Evolutionary conservation across 2,113 vertebrate genomes (phyloP).

Genomic region (Carassius carassius): DNA sequence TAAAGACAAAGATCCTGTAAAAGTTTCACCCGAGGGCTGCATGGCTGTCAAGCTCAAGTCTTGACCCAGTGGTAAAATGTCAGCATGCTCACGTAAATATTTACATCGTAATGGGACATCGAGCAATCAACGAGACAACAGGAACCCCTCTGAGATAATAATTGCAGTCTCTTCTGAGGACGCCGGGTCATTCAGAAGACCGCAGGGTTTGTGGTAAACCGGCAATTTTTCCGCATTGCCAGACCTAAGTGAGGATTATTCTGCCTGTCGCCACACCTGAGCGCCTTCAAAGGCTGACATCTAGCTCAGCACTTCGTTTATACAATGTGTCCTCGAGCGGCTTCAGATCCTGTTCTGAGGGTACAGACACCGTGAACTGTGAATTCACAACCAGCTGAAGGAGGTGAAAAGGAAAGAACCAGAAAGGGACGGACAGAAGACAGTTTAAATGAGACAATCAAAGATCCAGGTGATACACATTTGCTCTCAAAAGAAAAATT

Average conservation of each 20-base stretch:
- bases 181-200: neutral
- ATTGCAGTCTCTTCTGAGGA: slow-evolving; percentile 35
- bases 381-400: neutral
- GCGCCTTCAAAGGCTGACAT: slow-evolving; percentile 14
- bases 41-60: neutral
- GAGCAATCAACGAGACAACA: slow-evolving; percentile 13
- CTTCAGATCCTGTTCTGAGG: slow-evolving; percentile 15
- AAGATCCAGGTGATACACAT: neutral
- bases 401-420: neutral
- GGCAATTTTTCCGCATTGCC: slow-evolving; percentile 28
- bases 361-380: slow-evolving; percentile 4
- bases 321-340: neutral
- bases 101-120: slow-evolving; percentile 15
- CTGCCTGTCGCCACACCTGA: slow-evolving; percentile 27
- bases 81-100: slow-evolving; percentile 6
- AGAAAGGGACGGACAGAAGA: too few species aligned
- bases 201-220: neutral
- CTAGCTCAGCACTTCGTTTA: slow-evolving; percentile 36
- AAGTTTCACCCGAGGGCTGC: slow-evolving; percentile 6
- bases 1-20: slow-evolving; percentile 15
- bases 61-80: neutral
- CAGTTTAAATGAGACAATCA: neutral
- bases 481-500: neutral
- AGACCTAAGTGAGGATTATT: slow-evolving; percentile 26
- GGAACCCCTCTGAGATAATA: slow-evolving; percentile 24